Evolutionary conservation across 1,140 invertebrate genomes (phyloP).

Genomic region (Drosophila kepulauana): DNA sequence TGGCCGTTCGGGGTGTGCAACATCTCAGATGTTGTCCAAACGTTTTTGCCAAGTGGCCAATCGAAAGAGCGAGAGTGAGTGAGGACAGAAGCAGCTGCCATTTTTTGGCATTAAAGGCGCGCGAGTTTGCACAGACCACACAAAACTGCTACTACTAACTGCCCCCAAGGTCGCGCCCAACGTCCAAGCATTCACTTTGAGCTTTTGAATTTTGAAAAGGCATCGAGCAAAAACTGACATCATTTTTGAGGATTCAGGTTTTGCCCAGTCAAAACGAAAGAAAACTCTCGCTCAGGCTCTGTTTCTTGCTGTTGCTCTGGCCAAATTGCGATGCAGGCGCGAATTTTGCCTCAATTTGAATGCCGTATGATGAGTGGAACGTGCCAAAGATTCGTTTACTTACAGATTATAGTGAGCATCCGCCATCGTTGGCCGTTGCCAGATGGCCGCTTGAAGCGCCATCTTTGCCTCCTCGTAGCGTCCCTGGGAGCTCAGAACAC

Average conservation of each 20-base stretch:
- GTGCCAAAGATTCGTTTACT: conserved; percentile 87
- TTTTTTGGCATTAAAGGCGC: conserved; percentile 57
- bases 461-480: conserved; percentile 93
- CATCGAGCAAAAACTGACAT: conserved; percentile 70
- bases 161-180: conserved; percentile 70
- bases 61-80: too few relatives aligned
- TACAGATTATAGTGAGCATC: conserved; percentile 99
- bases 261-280: conserved; percentile 9
- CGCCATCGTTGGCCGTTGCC: conserved; percentile 96
- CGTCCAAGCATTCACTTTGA: conserved; percentile 77
- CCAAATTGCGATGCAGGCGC: conserved; percentile 47
- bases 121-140: conserved; percentile 11
- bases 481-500: conserved; percentile 94
- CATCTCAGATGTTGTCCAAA: conserved; percentile 75
- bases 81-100: conserved; percentile 63
- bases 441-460: conserved; percentile 93
- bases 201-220: conserved; percentile 83
- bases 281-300: background rate
- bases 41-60: conserved; percentile 67
- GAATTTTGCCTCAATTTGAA: conserved; percentile 57
- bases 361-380: conserved; percentile 43
- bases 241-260: conserved; percentile 64
- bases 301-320: background rate
- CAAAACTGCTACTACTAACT: conserved; percentile 17
- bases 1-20: conserved; percentile 14